Evolutionary conservation across 2,113 vertebrate genomes (phyloP).

Genomic region (Tupaia chinensis): DNA sequence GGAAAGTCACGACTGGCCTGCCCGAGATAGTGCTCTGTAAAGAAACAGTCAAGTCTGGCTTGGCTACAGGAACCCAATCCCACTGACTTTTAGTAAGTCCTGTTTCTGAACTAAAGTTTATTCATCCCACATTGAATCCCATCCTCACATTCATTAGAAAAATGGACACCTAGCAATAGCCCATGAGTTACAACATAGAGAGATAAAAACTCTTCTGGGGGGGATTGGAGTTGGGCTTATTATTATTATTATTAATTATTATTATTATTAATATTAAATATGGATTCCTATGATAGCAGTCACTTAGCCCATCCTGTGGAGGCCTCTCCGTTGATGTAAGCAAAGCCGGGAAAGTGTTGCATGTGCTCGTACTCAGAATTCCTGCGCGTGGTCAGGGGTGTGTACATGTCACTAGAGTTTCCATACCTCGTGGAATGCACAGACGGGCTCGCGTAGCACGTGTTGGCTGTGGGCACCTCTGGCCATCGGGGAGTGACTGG

Average conservation of each 20-base stretch:
- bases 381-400: constrained; percentile 93
- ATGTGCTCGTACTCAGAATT: constrained; percentile 99
- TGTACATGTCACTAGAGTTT: constrained; percentile 95
- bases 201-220: constrained; percentile 74
- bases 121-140: constrained; percentile 75
- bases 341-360: constrained; percentile 99
- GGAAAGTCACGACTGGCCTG: constrained; percentile 89
- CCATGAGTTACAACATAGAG: constrained; percentile 64
- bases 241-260: constrained; percentile 80
- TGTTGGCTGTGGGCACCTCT: constrained; percentile 94
- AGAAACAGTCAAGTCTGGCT: constrained; percentile 77
- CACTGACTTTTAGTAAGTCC: constrained; percentile 72
- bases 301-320: constrained; percentile 97
- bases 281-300: constrained; percentile 80
- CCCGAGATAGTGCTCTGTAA: constrained; percentile 75
- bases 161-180: constrained; percentile 64
- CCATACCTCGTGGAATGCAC: constrained; percentile 96
- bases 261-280: constrained; percentile 82
- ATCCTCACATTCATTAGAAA: constrained; percentile 79
- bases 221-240: constrained; percentile 70
- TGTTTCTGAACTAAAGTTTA: constrained; percentile 80
- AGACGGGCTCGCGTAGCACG: constrained; percentile 95
- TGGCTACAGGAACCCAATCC: constrained; percentile 70
- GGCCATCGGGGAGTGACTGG: constrained; percentile 97
- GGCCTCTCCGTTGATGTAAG: constrained; percentile 98